Percentiles rank a stretch among this genome's conserved stretches.
Evolutionary conservation across 2,113 vertebrate genomes (phyloP).

Genomic region (Cisticola juncidis): DNA sequence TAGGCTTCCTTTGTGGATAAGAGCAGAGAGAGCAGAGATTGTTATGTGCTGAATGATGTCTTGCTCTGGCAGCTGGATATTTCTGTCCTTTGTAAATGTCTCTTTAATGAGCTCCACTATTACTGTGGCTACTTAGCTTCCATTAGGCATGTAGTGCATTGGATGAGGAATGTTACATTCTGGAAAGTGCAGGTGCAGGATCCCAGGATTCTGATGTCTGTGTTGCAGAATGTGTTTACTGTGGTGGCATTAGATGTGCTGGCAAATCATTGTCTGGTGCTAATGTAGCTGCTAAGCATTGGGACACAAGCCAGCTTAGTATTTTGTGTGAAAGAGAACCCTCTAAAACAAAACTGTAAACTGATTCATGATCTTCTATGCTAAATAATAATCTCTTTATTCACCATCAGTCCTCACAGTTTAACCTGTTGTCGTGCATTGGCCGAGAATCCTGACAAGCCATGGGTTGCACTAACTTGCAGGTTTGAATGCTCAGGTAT

Average conservation of each 20-base stretch:
- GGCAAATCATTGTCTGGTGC: not conserved
- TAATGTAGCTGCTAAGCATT: not conserved
- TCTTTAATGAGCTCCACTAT: not conserved
- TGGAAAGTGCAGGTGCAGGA: not conserved
- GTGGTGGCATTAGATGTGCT: conserved; percentile 11
- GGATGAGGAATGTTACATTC: not conserved
- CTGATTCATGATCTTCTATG: not conserved
- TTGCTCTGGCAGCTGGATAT: not conserved
- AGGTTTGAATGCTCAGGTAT: not conserved
- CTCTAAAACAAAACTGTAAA: not conserved
- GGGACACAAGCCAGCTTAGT: not conserved
- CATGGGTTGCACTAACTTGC: not conserved
- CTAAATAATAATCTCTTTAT: not conserved
- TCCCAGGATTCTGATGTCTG: not conserved
- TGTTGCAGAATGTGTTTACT: conserved; percentile 11
- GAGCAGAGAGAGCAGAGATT: not conserved
- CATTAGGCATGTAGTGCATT: not conserved
- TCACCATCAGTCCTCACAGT: not conserved
- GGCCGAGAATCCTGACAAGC: not conserved
- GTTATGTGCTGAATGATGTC: not conserved
- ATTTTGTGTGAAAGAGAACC: not conserved
- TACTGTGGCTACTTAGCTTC: not conserved
- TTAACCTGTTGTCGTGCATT: not conserved
- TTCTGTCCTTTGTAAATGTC: not conserved
- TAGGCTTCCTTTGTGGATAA: not conserved